A percentile compares a stretch with the other conserved stretches of the same genome.
Evolutionary conservation across 2,888 invertebrate species (phyloP).

Genomic region (Monochamus alternatus): DNA sequence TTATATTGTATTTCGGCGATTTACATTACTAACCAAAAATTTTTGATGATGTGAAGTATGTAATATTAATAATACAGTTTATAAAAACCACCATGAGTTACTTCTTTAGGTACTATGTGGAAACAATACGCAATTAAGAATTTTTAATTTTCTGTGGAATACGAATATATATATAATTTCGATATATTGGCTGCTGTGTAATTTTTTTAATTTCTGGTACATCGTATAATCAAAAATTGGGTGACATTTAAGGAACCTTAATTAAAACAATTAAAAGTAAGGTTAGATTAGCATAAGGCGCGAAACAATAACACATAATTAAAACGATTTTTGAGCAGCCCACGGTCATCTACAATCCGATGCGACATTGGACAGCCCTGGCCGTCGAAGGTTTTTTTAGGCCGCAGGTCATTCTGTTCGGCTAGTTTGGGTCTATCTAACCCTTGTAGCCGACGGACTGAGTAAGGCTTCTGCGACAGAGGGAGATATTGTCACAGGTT

Average conservation of each 20-base stretch:
- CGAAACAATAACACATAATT: constrained; percentile 25
- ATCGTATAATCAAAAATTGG: neutral
- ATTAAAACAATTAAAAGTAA: constrained; percentile 24
- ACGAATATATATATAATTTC: no score
- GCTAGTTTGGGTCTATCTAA: constrained; percentile 43
- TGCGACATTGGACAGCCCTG: constrained; percentile 55
- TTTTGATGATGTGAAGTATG: no score
- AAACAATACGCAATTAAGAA: no score
- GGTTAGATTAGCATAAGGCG: constrained; percentile 6
- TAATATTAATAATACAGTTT: no score
- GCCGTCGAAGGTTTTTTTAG: constrained; percentile 54
- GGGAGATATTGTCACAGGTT: constrained; percentile 45
- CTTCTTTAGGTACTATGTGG: no score
- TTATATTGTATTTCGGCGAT: no score
- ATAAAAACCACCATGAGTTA: no score
- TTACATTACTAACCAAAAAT: no score
- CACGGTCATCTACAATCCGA: constrained; percentile 13
- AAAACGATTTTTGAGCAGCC: constrained; percentile 24
- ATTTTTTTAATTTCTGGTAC: neutral
- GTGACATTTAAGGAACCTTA: constrained; percentile 13
- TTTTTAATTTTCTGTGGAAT: no score
- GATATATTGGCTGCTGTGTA: no score
- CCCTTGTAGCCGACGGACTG: constrained; percentile 48
- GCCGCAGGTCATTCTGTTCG: constrained; percentile 61
- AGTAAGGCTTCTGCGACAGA: constrained; percentile 41